A percentile compares a stretch with the other conserved stretches of the same genome.
Evolutionary conservation across 2,113 vertebrate genomes (phyloP).

Genomic region (Paedocypris sp.): DNA sequence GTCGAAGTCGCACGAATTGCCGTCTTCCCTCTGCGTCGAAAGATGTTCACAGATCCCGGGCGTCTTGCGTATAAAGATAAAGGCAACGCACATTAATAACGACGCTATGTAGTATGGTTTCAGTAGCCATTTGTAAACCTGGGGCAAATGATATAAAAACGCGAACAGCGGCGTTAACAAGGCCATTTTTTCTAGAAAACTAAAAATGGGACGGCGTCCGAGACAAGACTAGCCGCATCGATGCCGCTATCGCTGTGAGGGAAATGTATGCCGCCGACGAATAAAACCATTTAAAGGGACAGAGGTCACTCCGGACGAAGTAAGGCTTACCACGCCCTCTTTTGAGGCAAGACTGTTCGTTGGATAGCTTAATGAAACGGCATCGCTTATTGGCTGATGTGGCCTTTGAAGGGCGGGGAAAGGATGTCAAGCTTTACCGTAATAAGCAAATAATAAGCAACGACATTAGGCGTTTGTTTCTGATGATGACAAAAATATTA

Average conservation of each 20-base stretch:
- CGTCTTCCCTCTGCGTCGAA: conserved; percentile 79
- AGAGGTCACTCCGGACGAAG: conserved; percentile 47
- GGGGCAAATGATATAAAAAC: conserved; percentile 75
- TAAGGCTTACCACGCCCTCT: not conserved
- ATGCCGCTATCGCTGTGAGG: not conserved
- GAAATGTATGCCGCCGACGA: conserved; percentile 13
- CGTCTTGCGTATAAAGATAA: conserved; percentile 75
- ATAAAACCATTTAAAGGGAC: conserved; percentile 30
- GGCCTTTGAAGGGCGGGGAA: not conserved
- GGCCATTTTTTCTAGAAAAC: conserved; percentile 64
- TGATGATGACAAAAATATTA: too few species aligned
- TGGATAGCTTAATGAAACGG: not conserved
- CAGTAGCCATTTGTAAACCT: conserved; percentile 83
- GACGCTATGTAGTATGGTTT: conserved; percentile 80
- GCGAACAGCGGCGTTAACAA: conserved; percentile 76
- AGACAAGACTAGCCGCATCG: not conserved
- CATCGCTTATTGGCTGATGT: conserved; percentile 6
- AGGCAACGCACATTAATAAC: conserved; percentile 73
- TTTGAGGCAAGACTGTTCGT: not conserved
- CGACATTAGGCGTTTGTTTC: too few species aligned
- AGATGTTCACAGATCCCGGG: conserved; percentile 79
- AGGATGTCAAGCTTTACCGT: not conserved
- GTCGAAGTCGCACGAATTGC: conserved; percentile 93
- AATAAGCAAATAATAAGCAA: not conserved
- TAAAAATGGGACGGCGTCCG: not conserved